phyloP scores from a whole-genome alignment of 2,888 invertebrate species.

The Rosalia funebris region DNA sequence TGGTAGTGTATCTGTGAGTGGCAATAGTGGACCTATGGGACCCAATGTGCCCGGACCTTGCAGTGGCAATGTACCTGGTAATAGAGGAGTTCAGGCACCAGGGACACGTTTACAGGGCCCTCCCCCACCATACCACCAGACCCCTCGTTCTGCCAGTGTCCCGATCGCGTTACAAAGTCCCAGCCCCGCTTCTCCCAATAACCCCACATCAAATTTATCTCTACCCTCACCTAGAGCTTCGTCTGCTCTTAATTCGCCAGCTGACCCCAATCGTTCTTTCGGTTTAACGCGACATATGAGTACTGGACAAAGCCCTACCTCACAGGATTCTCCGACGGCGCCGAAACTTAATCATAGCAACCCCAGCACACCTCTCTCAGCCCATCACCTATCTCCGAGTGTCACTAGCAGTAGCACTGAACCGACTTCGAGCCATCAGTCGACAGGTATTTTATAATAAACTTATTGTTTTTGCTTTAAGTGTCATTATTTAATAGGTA shows the following conservation, averaged over 20 bases:
- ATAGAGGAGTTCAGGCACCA: slow-evolving; percentile 56
- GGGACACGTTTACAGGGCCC: slow-evolving; percentile 74
- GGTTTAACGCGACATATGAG: slow-evolving; percentile 65
- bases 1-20: slow-evolving; percentile 32
- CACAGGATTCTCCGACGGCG: slow-evolving; percentile 70
- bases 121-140: slow-evolving; percentile 82
- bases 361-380: slow-evolving; percentile 77
- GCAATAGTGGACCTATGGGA: slow-evolving; percentile 38
- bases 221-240: slow-evolving; percentile 79
- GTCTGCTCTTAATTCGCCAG: slow-evolving; percentile 76
- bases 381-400: slow-evolving; percentile 69
- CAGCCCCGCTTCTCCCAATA: slow-evolving; percentile 78
- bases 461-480: no score
- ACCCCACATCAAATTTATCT: slow-evolving; percentile 76
- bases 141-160: slow-evolving; percentile 77
- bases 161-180: slow-evolving; percentile 80
- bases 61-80: slow-evolving; percentile 39
- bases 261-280: slow-evolving; percentile 70
- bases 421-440: slow-evolving; percentile 61
- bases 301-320: slow-evolving; percentile 71
- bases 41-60: slow-evolving; percentile 37
- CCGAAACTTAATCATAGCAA: slow-evolving; percentile 72
- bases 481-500: no score
- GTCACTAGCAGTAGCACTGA: slow-evolving; percentile 63
- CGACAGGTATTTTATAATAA: slow-evolving; percentile 55